Evolutionary conservation across 2,888 invertebrate genomes (phyloP).

Genomic region (Drosophila subsilvestris): DNA sequence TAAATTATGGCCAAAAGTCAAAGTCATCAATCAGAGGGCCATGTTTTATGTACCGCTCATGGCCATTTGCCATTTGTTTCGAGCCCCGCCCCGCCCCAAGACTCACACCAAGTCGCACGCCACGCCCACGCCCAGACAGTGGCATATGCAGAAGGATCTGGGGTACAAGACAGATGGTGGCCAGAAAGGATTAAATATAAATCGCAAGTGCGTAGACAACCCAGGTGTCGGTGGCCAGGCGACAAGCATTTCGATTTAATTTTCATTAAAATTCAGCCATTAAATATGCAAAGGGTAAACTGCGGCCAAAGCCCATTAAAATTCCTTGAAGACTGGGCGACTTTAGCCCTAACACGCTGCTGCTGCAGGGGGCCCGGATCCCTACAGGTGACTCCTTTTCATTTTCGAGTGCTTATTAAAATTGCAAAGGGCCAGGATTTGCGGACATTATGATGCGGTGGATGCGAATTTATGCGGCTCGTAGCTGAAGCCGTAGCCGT

Average conservation of each 20-base stretch:
- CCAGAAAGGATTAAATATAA: conserved; percentile 70
- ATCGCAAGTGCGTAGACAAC: conserved; percentile 57
- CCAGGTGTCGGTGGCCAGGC: conserved; percentile 65
- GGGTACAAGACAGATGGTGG: conserved; percentile 24
- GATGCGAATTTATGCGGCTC: conserved; percentile 73
- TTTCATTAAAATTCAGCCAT: conserved; percentile 83
- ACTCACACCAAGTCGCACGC: background rate
- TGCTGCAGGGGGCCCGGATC: conserved; percentile 26
- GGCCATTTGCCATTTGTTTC: conserved; percentile 66
- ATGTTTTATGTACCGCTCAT: conserved; percentile 74
- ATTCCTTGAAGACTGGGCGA: conserved; percentile 75
- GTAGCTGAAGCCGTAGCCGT: background rate
- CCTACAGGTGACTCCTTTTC: conserved; percentile 71
- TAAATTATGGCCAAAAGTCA: conserved; percentile 80
- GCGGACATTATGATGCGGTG: conserved; percentile 78
- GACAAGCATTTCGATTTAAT: conserved; percentile 89
- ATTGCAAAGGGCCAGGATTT: conserved; percentile 76
- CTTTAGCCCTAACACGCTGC: conserved; percentile 1
- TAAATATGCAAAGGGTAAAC: conserved; percentile 79
- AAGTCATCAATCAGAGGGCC: conserved; percentile 75
- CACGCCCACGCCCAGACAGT: conserved; percentile 2
- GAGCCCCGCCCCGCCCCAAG: conserved; percentile 2
- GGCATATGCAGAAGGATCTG: conserved; percentile 29
- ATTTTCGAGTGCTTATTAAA: conserved; percentile 81
- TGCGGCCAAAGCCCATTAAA: conserved; percentile 76